Conservation (phyloP, 2,113 vertebrate species). For the Thunnus maccoyii region DNA sequence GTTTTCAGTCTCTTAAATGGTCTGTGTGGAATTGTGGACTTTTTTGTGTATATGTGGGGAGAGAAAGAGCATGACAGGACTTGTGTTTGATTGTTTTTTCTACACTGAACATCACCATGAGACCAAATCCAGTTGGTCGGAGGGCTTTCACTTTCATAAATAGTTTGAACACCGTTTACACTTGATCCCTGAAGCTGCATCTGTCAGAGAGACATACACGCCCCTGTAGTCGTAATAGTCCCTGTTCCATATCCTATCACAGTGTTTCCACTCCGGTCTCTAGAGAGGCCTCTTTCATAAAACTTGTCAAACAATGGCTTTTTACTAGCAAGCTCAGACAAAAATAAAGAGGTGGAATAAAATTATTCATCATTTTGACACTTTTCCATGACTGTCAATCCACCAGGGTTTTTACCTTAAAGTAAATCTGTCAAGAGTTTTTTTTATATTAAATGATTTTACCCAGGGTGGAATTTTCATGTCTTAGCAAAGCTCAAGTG, state of each 20-base stretch:
- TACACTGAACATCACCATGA: background rate
- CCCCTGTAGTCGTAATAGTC: conserved; percentile 19
- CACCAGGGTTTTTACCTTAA: conserved; percentile 2
- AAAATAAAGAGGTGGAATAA: conserved; percentile 38
- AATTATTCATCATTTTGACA: conserved; percentile 57
- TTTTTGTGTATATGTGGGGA: background rate
- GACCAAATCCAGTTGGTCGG: conserved; percentile 16
- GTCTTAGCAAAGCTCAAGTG: background rate
- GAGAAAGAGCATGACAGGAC: conserved; percentile 11
- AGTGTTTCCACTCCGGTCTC: conserved; percentile 44
- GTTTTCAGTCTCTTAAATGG: background rate
- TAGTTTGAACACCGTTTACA: conserved; percentile 19
- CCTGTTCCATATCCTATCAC: conserved; percentile 44
- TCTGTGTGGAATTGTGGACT: background rate
- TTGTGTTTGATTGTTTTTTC: conserved; percentile 33
- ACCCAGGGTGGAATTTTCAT: background rate
- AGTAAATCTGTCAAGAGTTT: background rate
- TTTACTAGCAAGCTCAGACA: conserved; percentile 42
- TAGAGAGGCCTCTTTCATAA: conserved; percentile 39
- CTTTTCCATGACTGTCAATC: conserved; percentile 20
- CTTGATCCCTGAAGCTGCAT: conserved; percentile 40
- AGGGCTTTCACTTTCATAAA: conserved; percentile 38
- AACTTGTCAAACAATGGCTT: conserved; percentile 51
- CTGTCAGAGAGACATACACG: conserved; percentile 29
- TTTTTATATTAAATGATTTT: background rate